Conservation (phyloP, 2,113 vertebrate species). For the Paratilapia polleni region DNA sequence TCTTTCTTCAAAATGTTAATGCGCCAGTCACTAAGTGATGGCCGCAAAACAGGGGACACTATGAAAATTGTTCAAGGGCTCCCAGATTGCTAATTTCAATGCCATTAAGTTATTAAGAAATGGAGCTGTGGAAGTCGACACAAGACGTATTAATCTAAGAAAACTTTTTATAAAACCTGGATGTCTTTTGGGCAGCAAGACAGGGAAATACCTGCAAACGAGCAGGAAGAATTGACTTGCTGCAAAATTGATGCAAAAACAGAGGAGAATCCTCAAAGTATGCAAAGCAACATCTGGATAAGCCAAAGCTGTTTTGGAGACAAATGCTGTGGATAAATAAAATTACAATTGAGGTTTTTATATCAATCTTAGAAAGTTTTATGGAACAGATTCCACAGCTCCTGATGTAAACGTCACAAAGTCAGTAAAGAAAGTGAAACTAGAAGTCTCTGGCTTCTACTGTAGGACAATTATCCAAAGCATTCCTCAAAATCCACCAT, state of each 20-base stretch:
- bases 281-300: conserved; percentile 3
- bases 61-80: neutral
- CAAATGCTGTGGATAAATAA: neutral
- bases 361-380: neutral
- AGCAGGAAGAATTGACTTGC: neutral
- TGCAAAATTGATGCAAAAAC: neutral
- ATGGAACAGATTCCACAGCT: too few relatives aligned
- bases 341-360: accelerated
- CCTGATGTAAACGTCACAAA: accelerated
- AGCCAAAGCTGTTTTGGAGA: neutral
- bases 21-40: neutral
- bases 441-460: neutral
- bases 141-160: too few relatives aligned
- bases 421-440: neutral
- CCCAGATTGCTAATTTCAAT: neutral
- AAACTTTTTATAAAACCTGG: too few relatives aligned
- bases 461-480: neutral
- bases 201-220: neutral
- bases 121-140: neutral
- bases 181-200: neutral
- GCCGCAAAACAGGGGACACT: neutral
- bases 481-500: neutral
- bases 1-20: too few relatives aligned
- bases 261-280: neutral
- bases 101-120: neutral